Evolutionary conservation across 2,888 invertebrate species (phyloP), one percentile per base, ranked within the genome.

Genomic region (Neoscelio sp.): DNA sequence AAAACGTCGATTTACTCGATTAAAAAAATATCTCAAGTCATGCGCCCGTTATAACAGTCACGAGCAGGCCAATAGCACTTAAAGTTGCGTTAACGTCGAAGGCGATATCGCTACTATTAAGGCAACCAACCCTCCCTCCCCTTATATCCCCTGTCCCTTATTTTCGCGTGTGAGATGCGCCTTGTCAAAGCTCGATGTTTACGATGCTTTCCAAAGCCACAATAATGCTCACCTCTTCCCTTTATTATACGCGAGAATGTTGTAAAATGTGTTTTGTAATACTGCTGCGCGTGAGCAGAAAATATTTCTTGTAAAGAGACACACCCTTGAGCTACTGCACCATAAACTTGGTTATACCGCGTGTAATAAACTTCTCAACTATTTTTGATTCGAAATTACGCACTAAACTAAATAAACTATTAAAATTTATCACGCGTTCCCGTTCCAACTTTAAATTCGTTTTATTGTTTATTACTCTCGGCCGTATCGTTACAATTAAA

Each of bases 121-220:
- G 18, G 42, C 33, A 35, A n/a, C 44, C 58, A n/a, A n/a, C n/a
- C n/a, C n/a, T n/a, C n/a, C n/a, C n/a, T n/a, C 30, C 38, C 13
- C 8, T 35, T 35, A 2, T 6, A 38, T 4, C n/a, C 10, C 6
- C 5, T 12, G 13, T 23, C 7, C 35, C 35, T 54, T 58, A 15
- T 30, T 46, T 40, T 10, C 54, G 40, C 48, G 26, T 62, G 54
- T 35, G 56, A 54, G 70, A 62, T 52, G 60, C 54, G 60, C 48
- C 60, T 76, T 76, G 74, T 76, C 80, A 76, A 67, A 76, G 60
- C 68, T 65, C 76, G 62, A 77, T 80, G 71, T 80, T 80, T 80
- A 80, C 68, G 80, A 65, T 8, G 64, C 64, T 58, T 54, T 26
- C 33, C 50, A 42, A 73, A 76, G 76, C 80, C 46, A 48, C 67